phyloP scores from a whole-genome alignment of 2,113 vertebrate genomes.

The Bolborhynchus lineola region DNA sequence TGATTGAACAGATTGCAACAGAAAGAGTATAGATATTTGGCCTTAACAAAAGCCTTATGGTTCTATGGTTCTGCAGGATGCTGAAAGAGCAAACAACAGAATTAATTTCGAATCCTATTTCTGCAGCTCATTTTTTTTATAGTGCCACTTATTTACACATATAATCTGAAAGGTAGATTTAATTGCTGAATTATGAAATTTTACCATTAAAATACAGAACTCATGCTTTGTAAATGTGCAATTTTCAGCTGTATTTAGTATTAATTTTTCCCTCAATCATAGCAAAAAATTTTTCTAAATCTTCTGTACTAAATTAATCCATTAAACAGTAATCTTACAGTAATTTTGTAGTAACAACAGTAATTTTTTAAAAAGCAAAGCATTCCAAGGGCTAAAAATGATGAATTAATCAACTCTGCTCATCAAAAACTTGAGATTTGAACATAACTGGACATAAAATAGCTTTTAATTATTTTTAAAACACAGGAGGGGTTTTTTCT shows the following conservation, averaged over 20 bases:
- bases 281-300: neutral
- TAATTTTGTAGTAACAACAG: neutral
- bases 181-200: neutral
- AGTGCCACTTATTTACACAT: neutral
- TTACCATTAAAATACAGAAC: neutral
- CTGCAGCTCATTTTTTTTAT: neutral
- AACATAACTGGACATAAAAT: neutral
- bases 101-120: neutral
- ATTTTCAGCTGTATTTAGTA: neutral
- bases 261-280: neutral
- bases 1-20: neutral
- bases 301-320: neutral
- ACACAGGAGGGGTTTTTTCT: accelerated
- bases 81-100: neutral
- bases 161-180: neutral
- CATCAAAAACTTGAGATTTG: neutral
- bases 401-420: neutral
- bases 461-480: neutral
- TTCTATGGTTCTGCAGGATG: neutral
- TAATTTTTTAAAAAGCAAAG: neutral
- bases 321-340: neutral
- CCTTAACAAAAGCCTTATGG: neutral
- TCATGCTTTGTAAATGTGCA: neutral
- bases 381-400: neutral
- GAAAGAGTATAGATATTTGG: neutral